Evolutionary conservation across 2,888 invertebrate genomes (phyloP), one percentile per base, ranked within the genome.

Genomic region (Congeria kusceri): DNA sequence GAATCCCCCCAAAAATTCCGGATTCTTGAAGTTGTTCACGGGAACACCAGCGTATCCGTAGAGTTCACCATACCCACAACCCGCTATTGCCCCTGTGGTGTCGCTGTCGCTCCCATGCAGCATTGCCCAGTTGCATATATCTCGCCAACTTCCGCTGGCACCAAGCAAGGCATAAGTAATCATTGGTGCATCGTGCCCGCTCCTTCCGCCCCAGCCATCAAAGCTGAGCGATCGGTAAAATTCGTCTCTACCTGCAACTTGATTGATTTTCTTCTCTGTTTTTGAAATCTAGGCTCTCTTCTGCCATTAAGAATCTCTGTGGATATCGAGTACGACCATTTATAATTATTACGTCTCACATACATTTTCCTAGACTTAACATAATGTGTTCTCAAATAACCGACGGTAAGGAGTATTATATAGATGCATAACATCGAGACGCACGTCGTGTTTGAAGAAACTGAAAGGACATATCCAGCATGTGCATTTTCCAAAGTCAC

Each of bases 131-230:
- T 85, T 84, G 63, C 90, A 90, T 15, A 93, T 77, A 69, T 93
- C 90, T 46, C 77, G 57, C 92, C 93, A 93, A 57, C 86, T 76
- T 23, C 79, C 77, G 3, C 83, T 79, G 3, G 89, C 79, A 13
- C 86, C 86, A 47, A 92, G 85, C 28, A 91, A 62, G 18, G 92
- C 91, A 86, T 92, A 92, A 87, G 92, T 93, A 49, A 93, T 92
- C 88, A 93, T 92, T 9, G 92, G 90, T 7, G 92, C 91, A 85
- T 93, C 93, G 75, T 92, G 92, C 4, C 93, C 93, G 76, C 92
- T 91, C 13, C 91, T 68, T n/a, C 93, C 93, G n/a, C 90, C 93
- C 91, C 92, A 91, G 3, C 92, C 93, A 80, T 69, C 58, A 74
- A 82, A 91, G 69, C 92, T 92, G 20, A 90, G 39, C 18, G 74